Evolutionary conservation across 1,140 invertebrate genomes (phyloP), one percentile per base, ranked within the genome.

Genomic region (Scaptomyza pallida): DNA sequence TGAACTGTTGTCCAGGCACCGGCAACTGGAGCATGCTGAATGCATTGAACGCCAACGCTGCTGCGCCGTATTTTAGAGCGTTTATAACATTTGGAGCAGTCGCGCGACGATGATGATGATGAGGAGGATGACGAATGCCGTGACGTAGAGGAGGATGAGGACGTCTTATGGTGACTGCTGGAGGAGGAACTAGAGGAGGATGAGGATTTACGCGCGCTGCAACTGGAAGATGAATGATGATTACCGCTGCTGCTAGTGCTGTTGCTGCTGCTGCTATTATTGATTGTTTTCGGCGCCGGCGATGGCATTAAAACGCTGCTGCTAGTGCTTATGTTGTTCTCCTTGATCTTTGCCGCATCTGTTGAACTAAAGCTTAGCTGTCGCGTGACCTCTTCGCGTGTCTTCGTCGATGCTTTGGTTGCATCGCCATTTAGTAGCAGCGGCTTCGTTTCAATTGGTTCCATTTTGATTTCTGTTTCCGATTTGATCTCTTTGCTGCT

Each of bases 31-130:
- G 80, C 67, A 45, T 62, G 72, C 43, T 88, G 79, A 13, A 89
- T 17, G 54, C 94, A 94, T 73, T 95, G 94, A 16, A 94, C 93
- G 16, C 94, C 94, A 44, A 94, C 93, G 78, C 92, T 94, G 5
- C 92, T 92, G 13, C 93, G 92, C 68, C 94, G 94, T 33, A 94
- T 93, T 83, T 94, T 94, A 9, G 93, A 93, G 33, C 93, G 91
- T 73, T 93, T 93, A 52, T 94, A 93, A 70, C 94, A 94, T n/a
- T 92, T 92, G 10, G 93, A 93, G 67, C 94, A 94, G 50, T 93
- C 92, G 30, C 93, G 92, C 8, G 86, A 92, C 2, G 75, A 75
- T 3, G 77, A 78, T 1, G n/a, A 37, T 1, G 78, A 79, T 10
- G 77, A 78, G n/a, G n/a, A 37, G 1, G 78, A 81, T n/a, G 81